Evolutionary conservation across 2,797 vertebrate genomes (phyloP).

Genomic region (Glyptemys insculpta): DNA sequence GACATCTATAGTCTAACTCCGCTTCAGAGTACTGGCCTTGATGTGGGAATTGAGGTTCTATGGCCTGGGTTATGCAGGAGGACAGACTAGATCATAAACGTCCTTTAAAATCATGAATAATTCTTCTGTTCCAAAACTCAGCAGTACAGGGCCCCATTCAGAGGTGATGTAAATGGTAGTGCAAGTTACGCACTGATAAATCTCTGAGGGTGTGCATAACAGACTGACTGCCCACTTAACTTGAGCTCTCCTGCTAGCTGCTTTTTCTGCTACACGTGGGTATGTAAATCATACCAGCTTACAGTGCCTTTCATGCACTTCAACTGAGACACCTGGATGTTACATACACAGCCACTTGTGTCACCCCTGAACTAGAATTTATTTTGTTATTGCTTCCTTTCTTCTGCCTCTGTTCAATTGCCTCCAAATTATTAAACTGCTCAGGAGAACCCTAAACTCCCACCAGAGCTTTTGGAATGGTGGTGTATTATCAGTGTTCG

Average conservation of each 20-base stretch:
- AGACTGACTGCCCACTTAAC: background rate
- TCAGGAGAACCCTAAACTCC: background rate
- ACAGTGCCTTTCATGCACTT: background rate
- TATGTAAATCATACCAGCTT: background rate
- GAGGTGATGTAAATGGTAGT: background rate
- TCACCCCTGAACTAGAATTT: background rate
- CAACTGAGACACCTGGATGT: rapidly evolving
- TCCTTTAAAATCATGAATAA: background rate
- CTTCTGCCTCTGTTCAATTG: background rate
- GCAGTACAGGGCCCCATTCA: background rate
- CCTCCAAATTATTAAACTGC: background rate
- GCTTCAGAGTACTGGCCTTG: background rate
- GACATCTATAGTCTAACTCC: background rate
- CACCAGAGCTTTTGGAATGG: background rate
- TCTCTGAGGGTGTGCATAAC: background rate
- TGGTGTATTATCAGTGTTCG: background rate
- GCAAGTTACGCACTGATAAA: background rate
- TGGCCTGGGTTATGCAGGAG: background rate
- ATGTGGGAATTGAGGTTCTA: background rate
- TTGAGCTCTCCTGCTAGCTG: background rate
- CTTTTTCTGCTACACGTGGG: background rate
- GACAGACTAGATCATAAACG: background rate
- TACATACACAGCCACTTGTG: background rate
- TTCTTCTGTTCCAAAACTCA: background rate
- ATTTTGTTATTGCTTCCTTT: background rate